Evolutionary conservation across 2,888 invertebrate species (phyloP).

Genomic region (Pyrrhia umbra): DNA sequence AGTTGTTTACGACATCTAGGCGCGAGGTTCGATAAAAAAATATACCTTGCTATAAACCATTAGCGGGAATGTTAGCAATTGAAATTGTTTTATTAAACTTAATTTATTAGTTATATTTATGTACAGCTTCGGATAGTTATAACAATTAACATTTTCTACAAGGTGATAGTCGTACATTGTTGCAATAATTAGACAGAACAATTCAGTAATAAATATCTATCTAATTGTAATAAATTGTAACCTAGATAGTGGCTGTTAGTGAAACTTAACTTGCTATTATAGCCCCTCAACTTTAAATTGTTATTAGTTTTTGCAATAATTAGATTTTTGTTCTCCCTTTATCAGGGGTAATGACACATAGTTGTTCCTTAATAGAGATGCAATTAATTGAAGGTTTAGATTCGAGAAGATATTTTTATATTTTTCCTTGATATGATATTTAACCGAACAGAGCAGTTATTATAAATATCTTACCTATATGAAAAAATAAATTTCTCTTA

Average conservation of each 20-base stretch:
- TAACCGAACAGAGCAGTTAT: neutral
- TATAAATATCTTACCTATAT: no score
- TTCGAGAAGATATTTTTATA: slow-evolving; percentile 1
- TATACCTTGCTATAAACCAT: slow-evolving; percentile 2
- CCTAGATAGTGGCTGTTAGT: slow-evolving; percentile 12
- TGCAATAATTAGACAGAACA: slow-evolving; percentile 34
- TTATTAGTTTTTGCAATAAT: slow-evolving; percentile 18
- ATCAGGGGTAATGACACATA: neutral
- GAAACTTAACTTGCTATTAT: slow-evolving; percentile 19
- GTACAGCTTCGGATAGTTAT: slow-evolving; percentile 10
- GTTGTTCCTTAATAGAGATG: slow-evolving; percentile 13
- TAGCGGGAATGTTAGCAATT: slow-evolving; percentile 33
- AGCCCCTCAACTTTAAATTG: neutral
- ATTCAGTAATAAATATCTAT: slow-evolving; percentile 46
- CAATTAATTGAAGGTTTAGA: slow-evolving; percentile 19
- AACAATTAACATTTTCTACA: slow-evolving; percentile 24
- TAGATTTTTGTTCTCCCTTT: slow-evolving; percentile 13
- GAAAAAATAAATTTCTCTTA: no score
- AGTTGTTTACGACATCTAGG: slow-evolving; percentile 28
- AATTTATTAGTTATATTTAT: slow-evolving; percentile 17
- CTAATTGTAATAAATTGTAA: slow-evolving; percentile 53
- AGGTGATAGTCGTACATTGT: slow-evolving; percentile 34
- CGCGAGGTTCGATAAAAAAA: slow-evolving; percentile 27
- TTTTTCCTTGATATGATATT: neutral
- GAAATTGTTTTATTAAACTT: slow-evolving; percentile 32